Base-by-base conservation (phyloP, 2,888 invertebrate genomes). In the Athalia cordata region DNA sequence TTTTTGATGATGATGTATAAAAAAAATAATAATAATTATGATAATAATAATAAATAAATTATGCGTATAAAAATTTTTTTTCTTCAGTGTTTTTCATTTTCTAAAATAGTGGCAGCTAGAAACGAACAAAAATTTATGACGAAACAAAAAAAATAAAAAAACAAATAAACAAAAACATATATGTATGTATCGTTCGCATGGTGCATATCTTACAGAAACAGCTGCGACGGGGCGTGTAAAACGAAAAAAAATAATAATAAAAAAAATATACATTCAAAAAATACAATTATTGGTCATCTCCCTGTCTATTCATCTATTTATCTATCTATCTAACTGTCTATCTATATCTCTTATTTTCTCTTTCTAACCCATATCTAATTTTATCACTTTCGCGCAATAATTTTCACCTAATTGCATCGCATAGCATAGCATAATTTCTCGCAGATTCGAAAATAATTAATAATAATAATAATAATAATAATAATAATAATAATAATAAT, bases 201-300 rank as follows among this genome's bases (percentile, higher is more conserved):
- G 29, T 29, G 29, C 29, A 29, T 29, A 29, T 29, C 29, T 29
- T 29, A 29, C 29, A 29, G 29, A 29, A n/a, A 29, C 29, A 29
- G 29, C 29, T 29, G 29, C 29, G 29, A 29, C 29, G 29, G 29
- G 29, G 29, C 29, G 29, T 55, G 55, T 11, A 13, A 66, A 13
- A 66, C 3, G 47, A 13, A 50, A 67, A 15, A 67, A 15, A 67
- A 50, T 11, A 49, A 15, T n/a, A 67, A 50, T 49, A n/a, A 66
- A 66, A 15, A n/a, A 61, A 61, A n/a, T 5, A 61, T 5, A n/a
- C 7, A 61, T 7, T 43, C 15, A 50, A 50, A 67, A 50, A 7
- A 50, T n/a, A n/a, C 8, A 8, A 55, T 67, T 49, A 67, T 67
- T 67, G 9, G 67, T 67, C 67, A 67, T 43, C 64, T 64, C 64